A percentile compares a stretch with the other conserved stretches of the same genome.
Conservation (phyloP, 1,140 invertebrate species). For the Polypedilum pembai region DNA sequence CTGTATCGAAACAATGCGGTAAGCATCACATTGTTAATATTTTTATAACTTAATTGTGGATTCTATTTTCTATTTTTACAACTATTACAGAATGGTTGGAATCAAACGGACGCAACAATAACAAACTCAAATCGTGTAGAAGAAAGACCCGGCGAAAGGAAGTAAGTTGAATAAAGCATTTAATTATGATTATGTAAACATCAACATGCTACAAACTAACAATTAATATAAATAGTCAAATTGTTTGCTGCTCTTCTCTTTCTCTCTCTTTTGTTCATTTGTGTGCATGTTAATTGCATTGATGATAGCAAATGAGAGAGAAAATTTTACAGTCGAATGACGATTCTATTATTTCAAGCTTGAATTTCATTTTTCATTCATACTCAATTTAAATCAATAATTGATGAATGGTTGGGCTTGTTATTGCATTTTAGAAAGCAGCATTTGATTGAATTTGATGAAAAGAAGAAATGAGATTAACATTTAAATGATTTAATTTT, state of each 20-base stretch:
- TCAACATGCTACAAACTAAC: neutral
- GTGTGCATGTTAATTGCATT: neutral
- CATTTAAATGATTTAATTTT: no score
- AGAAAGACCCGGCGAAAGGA: neutral
- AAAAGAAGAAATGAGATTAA: no score
- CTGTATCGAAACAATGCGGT: conserved; percentile 7
- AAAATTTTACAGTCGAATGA: neutral
- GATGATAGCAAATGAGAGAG: neutral
- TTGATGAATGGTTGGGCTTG: no score
- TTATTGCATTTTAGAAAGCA: no score
- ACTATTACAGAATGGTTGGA: conserved; percentile 3
- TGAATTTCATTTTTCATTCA: no score
- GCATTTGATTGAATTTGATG: neutral
- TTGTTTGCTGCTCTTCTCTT: neutral
- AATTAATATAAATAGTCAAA: conserved; percentile 10
- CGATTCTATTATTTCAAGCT: neutral
- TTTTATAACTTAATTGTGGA: conserved; percentile 16
- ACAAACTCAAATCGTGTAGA: neutral
- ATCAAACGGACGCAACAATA: neutral
- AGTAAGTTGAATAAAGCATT: conserved; percentile 10
- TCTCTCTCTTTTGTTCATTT: neutral
- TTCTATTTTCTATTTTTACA: conserved; percentile 12
- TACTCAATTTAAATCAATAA: no score
- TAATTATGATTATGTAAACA: neutral
- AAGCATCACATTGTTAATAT: neutral